Base-by-base conservation (phyloP, 2,113 vertebrate species). In the Saccopteryx bilineata region DNA sequence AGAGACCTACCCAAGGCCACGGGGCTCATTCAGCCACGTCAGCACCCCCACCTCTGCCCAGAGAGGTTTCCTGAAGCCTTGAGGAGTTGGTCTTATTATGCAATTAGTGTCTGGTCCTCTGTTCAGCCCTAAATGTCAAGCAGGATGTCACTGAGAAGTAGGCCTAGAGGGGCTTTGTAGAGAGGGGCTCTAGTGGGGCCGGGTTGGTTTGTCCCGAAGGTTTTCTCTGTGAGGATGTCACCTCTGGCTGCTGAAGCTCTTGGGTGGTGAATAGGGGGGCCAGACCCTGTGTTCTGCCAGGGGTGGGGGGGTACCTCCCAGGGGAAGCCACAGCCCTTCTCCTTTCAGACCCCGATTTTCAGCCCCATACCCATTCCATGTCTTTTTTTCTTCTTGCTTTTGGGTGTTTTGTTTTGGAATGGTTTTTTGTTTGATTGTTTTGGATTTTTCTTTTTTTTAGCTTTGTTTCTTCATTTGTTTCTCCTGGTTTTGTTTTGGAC, bases 341-440 rank as follows among this genome's bases (percentile, higher is more conserved):
- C 97, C 97, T 97, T 98, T 98, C 98, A 99, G 98, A 98, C 98
- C 98, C 98, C 97, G 98, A 98, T 99, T 98, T 98, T 97, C 98
- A 98, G 93, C 96, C 95, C 58, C 97, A 97, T 52, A 74, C 85
- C 96, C 96, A 98, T 97, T 98, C 87, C 87, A 98, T 98, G 96
- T 54, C 80, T 56, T 66, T 28, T 63, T 75, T 58, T 9, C 18
- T 89, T 87, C 69, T 87, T 88, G 87, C 93, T 93, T 95, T 72
- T 4, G 87, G 85, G 84, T 60, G 31, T 87, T 95, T 74, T 50
- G 5, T 87, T 83, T 86, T 12, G 0, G 66, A 65, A 76, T 83
- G 79, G 1, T 82, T 96, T 80, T 93, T 54, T 31, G 26, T 66
- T 96, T 46, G 15, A 28, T 94, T 96, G 96, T 97, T 97, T 96